Evolutionary conservation across 2,888 invertebrate species (phyloP).

Genomic region (Cephus nigrinus): DNA sequence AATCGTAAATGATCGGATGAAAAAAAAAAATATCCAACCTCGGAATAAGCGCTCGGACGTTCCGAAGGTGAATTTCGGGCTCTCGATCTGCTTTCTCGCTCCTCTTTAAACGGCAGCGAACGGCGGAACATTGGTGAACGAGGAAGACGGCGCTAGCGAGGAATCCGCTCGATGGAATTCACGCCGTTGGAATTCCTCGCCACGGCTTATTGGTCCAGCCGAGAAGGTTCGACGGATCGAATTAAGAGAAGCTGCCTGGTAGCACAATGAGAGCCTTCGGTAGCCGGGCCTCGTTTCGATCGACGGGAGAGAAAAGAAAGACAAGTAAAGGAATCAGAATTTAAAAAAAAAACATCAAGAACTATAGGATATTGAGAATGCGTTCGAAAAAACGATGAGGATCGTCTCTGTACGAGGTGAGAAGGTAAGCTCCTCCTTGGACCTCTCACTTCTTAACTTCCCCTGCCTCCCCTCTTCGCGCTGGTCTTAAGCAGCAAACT

Average conservation of each 20-base stretch:
- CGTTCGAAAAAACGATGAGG: not conserved
- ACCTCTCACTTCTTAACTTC: too few species aligned
- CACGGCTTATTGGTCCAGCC: constrained; percentile 15
- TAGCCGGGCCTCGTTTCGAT: constrained; percentile 1
- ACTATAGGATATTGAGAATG: not conserved
- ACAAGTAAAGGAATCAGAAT: not conserved
- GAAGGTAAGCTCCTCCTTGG: not conserved
- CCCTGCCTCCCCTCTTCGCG: too few species aligned
- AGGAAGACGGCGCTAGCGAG: not conserved
- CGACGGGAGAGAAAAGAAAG: not conserved
- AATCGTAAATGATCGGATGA: not conserved
- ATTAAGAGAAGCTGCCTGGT: constrained; percentile 17
- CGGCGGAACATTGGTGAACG: not conserved
- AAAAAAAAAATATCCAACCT: not conserved
- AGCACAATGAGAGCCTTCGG: constrained; percentile 17
- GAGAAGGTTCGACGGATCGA: constrained; percentile 20
- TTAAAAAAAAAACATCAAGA: not conserved
- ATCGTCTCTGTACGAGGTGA: not conserved
- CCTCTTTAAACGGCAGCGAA: not conserved
- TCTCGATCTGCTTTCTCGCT: not conserved
- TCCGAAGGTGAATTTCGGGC: not conserved
- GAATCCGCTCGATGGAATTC: not conserved
- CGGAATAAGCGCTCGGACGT: not conserved
- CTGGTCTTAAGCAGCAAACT: too few species aligned
- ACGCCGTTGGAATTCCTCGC: not conserved